Evolutionary conservation across 2,888 invertebrate genomes (phyloP).

Genomic region (Tanytarsus gracilentus): DNA sequence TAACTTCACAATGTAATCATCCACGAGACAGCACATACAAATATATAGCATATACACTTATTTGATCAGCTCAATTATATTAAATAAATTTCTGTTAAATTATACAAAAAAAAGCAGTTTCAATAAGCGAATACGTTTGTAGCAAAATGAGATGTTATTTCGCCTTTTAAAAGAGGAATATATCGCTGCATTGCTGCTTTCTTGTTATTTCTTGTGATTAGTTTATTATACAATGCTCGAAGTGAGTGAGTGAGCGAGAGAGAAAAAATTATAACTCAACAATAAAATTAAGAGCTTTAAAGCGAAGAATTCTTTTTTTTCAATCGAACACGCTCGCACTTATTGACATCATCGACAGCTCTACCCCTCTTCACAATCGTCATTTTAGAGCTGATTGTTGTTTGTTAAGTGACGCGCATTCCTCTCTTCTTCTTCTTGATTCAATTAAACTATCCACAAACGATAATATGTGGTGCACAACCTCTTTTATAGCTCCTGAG

Average conservation of each 20-base stretch:
- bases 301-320: neutral
- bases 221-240: too few relatives aligned
- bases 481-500: too few relatives aligned
- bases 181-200: slow-evolving; percentile 27
- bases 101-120: slow-evolving; percentile 22
- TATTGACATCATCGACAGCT: neutral
- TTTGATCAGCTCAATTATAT: slow-evolving; percentile 28
- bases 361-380: neutral
- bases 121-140: slow-evolving; percentile 24
- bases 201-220: slow-evolving; percentile 16
- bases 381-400: slow-evolving; percentile 6
- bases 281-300: slow-evolving; percentile 16
- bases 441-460: too few relatives aligned
- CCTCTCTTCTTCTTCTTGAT: too few relatives aligned
- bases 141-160: slow-evolving; percentile 27
- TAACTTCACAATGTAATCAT: neutral
- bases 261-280: slow-evolving; percentile 17
- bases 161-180: slow-evolving; percentile 14
- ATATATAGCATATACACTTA: too few relatives aligned
- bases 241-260: slow-evolving; percentile 2
- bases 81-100: slow-evolving; percentile 28
- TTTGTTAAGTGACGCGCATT: too few relatives aligned
- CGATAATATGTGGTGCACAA: too few relatives aligned
- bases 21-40: slow-evolving; percentile 1
- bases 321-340: neutral